Evolutionary conservation across 2,113 vertebrate species (phyloP).

Genomic region (Probosciger aterrimus): DNA sequence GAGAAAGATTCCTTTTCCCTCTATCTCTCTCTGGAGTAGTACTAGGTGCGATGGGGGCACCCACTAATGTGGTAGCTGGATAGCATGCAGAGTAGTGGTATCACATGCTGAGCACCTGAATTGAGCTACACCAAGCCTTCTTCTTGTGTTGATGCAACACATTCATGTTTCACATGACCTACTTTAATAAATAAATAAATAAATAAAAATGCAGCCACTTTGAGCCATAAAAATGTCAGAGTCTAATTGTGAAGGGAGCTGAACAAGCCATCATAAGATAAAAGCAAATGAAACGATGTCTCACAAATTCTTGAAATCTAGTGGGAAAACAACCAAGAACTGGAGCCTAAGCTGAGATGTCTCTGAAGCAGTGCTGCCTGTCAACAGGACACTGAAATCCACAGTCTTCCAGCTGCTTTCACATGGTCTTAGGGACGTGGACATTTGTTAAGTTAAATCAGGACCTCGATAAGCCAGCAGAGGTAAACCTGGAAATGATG

Average conservation of each 20-base stretch:
- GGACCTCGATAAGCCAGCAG: not conserved
- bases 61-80: not conserved
- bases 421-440: not conserved
- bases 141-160: not conserved
- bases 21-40: not conserved
- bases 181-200: not conserved
- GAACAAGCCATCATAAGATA: constrained; percentile 24
- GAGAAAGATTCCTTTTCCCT: not conserved
- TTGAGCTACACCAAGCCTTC: not conserved
- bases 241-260: not conserved
- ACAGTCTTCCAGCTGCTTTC: not conserved
- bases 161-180: not conserved
- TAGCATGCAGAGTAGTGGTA: not conserved
- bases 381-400: not conserved
- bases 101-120: not conserved
- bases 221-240: constrained; percentile 25
- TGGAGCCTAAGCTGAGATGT: not conserved
- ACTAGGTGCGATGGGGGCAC: not conserved
- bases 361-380: not conserved
- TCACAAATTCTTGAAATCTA: constrained; percentile 4
- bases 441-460: not conserved
- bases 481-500: not conserved
- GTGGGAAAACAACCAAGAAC: constrained; percentile 21
- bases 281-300: constrained; percentile 31
- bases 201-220: not conserved